Evolutionary conservation across 2,888 invertebrate genomes (phyloP).

Genomic region (Tanytarsus gracilentus): DNA sequence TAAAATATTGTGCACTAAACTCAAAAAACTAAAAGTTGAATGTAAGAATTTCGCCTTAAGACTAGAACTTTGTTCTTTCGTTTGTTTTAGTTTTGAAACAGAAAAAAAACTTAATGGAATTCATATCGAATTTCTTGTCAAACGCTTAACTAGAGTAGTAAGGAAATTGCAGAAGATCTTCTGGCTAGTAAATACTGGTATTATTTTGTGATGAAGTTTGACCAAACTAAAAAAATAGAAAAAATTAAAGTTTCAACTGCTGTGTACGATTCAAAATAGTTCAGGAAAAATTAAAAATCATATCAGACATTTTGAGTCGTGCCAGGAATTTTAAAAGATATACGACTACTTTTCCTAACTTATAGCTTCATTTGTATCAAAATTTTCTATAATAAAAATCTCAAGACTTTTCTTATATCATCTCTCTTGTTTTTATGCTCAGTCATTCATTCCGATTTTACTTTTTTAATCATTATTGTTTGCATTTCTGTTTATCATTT

Average conservation of each 20-base stretch:
- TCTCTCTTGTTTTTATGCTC: too few relatives aligned
- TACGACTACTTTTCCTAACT: too few relatives aligned
- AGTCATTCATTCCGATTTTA: too few relatives aligned
- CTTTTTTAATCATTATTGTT: too few relatives aligned
- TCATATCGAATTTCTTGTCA: neutral
- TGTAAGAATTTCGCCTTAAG: slow-evolving; percentile 2
- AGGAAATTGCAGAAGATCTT: neutral
- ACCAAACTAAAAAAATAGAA: neutral
- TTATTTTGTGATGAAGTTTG: neutral
- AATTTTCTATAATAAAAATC: too few relatives aligned
- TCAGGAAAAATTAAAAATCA: too few relatives aligned
- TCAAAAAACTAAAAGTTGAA: neutral
- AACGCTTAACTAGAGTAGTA: neutral
- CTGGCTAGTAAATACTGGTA: neutral
- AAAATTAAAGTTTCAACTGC: neutral
- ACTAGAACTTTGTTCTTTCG: slow-evolving; percentile 9
- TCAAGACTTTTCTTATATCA: too few relatives aligned
- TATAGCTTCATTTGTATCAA: too few relatives aligned
- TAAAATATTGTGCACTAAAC: neutral
- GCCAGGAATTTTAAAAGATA: too few relatives aligned
- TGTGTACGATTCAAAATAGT: too few relatives aligned
- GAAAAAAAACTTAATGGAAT: neutral
- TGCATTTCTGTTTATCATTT: too few relatives aligned
- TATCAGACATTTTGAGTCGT: too few relatives aligned
- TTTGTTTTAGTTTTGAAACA: neutral